Evolutionary conservation across 2,797 vertebrate species (phyloP).

Genomic region (Anabas testudineus): DNA sequence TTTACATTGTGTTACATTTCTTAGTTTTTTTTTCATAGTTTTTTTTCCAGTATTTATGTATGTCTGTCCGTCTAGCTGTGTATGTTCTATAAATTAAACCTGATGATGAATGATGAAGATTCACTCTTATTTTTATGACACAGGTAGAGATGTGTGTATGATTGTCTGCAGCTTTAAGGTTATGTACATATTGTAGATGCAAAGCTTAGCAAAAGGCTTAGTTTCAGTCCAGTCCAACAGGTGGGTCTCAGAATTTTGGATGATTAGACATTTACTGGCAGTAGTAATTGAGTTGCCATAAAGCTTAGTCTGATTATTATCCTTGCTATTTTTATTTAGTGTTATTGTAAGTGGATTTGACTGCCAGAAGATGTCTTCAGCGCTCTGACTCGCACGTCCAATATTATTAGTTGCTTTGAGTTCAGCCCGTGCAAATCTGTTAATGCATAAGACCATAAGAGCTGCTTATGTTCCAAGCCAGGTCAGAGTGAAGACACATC

Average conservation of each 20-base stretch:
- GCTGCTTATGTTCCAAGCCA: constrained; percentile 91
- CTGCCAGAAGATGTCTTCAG: constrained; percentile 86
- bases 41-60: too few species aligned
- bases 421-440: constrained; percentile 93
- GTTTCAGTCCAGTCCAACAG: constrained; percentile 67
- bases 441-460: constrained; percentile 97
- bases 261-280: constrained; percentile 69
- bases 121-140: not conserved
- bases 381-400: constrained; percentile 87
- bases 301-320: constrained; percentile 77
- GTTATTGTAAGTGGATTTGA: constrained; percentile 92
- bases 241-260: constrained; percentile 64
- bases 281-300: constrained; percentile 75
- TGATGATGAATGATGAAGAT: not conserved
- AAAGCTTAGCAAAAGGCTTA: constrained; percentile 33
- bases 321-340: constrained; percentile 86
- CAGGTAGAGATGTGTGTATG: not conserved
- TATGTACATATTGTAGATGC: not conserved
- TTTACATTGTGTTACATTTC: too few species aligned
- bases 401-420: constrained; percentile 93
- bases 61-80: too few species aligned
- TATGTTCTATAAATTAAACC: not conserved
- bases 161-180: not conserved
- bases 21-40: too few species aligned
- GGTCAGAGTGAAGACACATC: constrained; percentile 92